phyloP scores from a whole-genome alignment of 92 coral and sea anemone species.

The Porites divaricata region DNA sequence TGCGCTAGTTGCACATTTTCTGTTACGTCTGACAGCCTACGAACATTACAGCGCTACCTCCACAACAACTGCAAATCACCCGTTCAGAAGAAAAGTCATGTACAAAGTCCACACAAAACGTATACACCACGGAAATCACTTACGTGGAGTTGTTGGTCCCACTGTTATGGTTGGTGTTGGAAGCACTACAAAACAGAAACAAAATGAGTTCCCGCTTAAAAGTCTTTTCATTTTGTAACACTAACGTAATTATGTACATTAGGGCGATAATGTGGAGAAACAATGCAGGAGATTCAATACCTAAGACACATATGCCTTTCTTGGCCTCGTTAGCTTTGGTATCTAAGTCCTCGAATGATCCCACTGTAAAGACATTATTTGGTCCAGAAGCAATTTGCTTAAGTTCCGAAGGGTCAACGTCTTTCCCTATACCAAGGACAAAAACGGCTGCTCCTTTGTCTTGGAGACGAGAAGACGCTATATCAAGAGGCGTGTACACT shows the following conservation, averaged over 20 bases:
- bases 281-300: not conserved
- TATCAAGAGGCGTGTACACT: conserved; percentile 36
- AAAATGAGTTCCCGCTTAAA: not conserved
- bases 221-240: no score
- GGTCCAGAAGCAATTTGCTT: conserved; percentile 52
- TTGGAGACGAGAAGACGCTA: conserved; percentile 43
- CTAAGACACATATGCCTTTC: conserved; percentile 33
- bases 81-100: no score
- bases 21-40: no score
- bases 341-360: conserved; percentile 48
- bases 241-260: not conserved
- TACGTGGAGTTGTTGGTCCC: not conserved
- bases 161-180: not conserved
- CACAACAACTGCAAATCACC: no score
- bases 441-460: conserved; percentile 45
- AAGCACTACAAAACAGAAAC: not conserved
- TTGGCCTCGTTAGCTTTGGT: conserved; percentile 27
- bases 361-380: conserved; percentile 16
- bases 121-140: not conserved
- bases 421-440: conserved; percentile 57
- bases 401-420: conserved; percentile 40
- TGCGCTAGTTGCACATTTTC: no score
- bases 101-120: not conserved
- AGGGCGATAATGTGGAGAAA: not conserved
- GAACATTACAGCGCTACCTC: no score